Conservation (phyloP, 2,888 invertebrate genomes). For the Mesorhabditis spiculigera region DNA sequence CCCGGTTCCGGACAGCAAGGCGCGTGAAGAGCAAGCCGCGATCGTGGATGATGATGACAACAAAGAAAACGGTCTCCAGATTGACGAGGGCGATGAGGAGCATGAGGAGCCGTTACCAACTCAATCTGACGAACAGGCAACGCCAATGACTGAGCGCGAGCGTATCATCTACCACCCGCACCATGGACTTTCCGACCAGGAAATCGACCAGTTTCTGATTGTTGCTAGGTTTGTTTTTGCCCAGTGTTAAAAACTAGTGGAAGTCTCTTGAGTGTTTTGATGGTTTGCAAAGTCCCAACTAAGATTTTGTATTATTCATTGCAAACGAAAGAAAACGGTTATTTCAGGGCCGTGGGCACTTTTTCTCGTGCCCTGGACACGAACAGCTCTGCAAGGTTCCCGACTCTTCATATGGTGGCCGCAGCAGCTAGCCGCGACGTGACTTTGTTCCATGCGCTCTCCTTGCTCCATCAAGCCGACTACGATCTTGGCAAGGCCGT, state of each 20-base stretch:
- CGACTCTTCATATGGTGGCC: slow-evolving; percentile 97
- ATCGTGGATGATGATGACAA: slow-evolving; percentile 17
- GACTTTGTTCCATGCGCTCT: slow-evolving; percentile 98
- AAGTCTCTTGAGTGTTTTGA: slow-evolving; percentile 4
- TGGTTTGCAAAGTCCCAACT: slow-evolving; percentile 5
- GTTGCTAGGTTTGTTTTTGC: slow-evolving; percentile 63
- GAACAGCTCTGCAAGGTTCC: slow-evolving; percentile 94
- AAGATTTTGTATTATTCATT: background rate
- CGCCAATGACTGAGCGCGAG: slow-evolving; percentile 32
- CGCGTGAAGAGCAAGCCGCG: slow-evolving; percentile 16
- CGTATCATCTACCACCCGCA: slow-evolving; percentile 90
- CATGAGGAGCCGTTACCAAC: slow-evolving; percentile 14
- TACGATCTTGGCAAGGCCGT: slow-evolving; percentile 76
- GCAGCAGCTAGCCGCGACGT: slow-evolving; percentile 98
- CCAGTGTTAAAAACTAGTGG: background rate
- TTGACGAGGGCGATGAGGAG: slow-evolving; percentile 25
- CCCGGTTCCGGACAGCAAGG: background rate
- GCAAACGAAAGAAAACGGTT: background rate
- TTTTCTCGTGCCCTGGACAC: slow-evolving; percentile 97
- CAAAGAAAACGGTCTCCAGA: slow-evolving; percentile 23
- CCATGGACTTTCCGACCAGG: slow-evolving; percentile 84
- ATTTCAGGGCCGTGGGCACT: slow-evolving; percentile 80
- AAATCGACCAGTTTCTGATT: slow-evolving; percentile 97
- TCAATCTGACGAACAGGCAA: background rate
- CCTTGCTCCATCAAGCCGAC: slow-evolving; percentile 83